These are phyloP conservation scores for Apotomis turbidana DNA, from an alignment of 2,888 invertebrate genomes.

Conservation along the genomic window DNA sequence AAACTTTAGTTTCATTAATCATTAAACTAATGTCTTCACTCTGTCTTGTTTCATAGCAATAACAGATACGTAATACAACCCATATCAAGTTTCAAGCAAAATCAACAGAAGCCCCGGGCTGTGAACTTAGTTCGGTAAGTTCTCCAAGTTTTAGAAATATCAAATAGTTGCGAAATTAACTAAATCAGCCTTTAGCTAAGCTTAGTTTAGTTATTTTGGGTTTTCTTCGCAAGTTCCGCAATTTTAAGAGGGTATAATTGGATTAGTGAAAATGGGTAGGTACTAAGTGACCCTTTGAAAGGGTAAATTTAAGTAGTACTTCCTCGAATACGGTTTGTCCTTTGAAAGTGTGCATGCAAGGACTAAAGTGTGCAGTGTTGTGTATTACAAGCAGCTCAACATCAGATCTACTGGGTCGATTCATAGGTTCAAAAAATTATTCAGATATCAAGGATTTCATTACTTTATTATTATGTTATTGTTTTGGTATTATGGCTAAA, in stretches of 20 bases:
- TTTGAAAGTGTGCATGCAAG: too few species aligned
- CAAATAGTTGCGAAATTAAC: slow-evolving; percentile 41
- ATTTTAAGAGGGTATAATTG: slow-evolving; percentile 4
- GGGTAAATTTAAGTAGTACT: background rate
- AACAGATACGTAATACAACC: slow-evolving; percentile 5
- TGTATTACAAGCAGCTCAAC: too few species aligned
- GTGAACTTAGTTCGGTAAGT: slow-evolving; percentile 15
- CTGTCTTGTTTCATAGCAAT: slow-evolving; percentile 17
- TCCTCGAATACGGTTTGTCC: background rate
- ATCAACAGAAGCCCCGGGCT: slow-evolving; percentile 38
- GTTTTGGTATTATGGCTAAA: too few species aligned
- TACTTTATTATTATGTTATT: too few species aligned
- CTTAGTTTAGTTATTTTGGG: slow-evolving; percentile 19
- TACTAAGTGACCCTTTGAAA: background rate
- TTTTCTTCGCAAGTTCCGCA: background rate
- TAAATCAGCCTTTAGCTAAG: slow-evolving; percentile 36
- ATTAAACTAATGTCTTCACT: too few species aligned
- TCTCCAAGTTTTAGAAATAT: slow-evolving; percentile 41
- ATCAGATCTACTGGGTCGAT: too few species aligned
- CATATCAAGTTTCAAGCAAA: slow-evolving; percentile 39
- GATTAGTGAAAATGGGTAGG: background rate
- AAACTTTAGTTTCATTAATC: too few species aligned
- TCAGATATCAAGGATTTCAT: too few species aligned
- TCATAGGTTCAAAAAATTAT: too few species aligned
- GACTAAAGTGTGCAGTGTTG: too few species aligned